Conservation (phyloP, 2,113 vertebrate species). For the Muntiacus reevesi region DNA sequence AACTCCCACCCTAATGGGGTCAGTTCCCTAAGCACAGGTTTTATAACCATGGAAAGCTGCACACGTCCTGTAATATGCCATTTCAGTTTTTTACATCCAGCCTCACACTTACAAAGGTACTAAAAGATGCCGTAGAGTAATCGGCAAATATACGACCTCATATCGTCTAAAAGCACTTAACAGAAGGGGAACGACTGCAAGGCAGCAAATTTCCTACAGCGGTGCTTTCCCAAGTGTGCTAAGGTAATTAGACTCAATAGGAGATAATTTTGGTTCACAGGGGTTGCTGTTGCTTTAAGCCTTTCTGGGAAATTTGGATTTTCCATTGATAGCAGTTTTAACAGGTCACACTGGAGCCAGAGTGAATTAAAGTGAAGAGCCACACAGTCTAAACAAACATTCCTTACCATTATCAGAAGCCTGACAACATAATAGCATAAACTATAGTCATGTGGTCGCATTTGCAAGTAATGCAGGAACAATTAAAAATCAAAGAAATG, state of each 20-base stretch:
- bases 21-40: background rate
- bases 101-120: conserved; percentile 45
- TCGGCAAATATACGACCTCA: conserved; percentile 58
- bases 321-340: conserved; percentile 92
- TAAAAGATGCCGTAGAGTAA: conserved; percentile 60
- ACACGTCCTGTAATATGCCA: background rate
- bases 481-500: conserved; percentile 79
- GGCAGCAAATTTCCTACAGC: conserved; percentile 81
- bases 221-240: conserved; percentile 85
- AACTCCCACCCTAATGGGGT: background rate
- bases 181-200: conserved; percentile 40
- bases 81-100: conserved; percentile 54
- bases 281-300: conserved; percentile 87
- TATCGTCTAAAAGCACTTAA: conserved; percentile 67
- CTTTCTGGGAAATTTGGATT: conserved; percentile 91
- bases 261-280: conserved; percentile 89
- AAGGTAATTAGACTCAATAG: conserved; percentile 90
- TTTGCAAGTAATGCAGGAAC: conserved; percentile 74
- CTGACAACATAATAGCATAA: conserved; percentile 92
- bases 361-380: conserved; percentile 90
- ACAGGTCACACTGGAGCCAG: conserved; percentile 95
- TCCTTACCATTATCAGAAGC: conserved; percentile 86
- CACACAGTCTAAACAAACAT: conserved; percentile 96
- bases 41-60: background rate
- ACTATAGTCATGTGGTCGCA: conserved; percentile 80